A percentile compares a stretch with the other conserved stretches of the same genome.
Conservation (phyloP, 2,888 invertebrate species). For the Trichogramma dendrolimi region DNA sequence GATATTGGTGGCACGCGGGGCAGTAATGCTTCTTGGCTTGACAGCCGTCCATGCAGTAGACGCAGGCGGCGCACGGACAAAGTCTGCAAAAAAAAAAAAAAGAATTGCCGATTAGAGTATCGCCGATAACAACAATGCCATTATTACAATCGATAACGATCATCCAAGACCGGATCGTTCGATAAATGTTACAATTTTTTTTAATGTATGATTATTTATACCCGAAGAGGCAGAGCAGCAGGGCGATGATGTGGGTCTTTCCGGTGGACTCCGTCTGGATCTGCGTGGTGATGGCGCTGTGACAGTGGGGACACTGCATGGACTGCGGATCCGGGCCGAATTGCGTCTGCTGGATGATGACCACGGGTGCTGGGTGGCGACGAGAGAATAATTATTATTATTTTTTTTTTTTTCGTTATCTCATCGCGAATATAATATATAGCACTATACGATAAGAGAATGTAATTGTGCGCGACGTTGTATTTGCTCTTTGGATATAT, state of each 20-base stretch:
- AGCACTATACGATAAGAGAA: neutral
- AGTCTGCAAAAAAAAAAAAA: constrained; percentile 41
- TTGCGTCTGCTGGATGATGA: constrained; percentile 29
- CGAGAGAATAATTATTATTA: neutral
- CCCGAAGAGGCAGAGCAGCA: constrained; percentile 53
- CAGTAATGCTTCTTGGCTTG: constrained; percentile 54
- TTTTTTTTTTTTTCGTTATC: neutral
- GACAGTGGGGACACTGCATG: constrained; percentile 53
- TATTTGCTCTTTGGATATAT: too few relatives aligned
- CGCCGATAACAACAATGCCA: too few relatives aligned
- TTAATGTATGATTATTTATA: constrained; percentile 37
- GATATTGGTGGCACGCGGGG: constrained; percentile 51
- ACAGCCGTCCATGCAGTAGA: constrained; percentile 54
- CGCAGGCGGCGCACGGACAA: constrained; percentile 52
- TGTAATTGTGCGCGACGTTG: too few relatives aligned
- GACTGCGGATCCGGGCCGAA: constrained; percentile 49
- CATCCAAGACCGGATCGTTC: neutral
- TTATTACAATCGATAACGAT: too few relatives aligned
- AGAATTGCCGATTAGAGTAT: neutral
- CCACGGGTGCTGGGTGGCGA: constrained; percentile 14
- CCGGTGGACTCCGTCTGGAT: constrained; percentile 50
- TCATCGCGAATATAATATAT: neutral
- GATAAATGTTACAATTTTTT: neutral
- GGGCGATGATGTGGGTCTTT: constrained; percentile 55
- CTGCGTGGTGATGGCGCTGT: constrained; percentile 48